These are phyloP conservation scores for Caenorhabditis virilis DNA, from an alignment of 2,888 invertebrate species.

Conservation along the genomic window DNA sequence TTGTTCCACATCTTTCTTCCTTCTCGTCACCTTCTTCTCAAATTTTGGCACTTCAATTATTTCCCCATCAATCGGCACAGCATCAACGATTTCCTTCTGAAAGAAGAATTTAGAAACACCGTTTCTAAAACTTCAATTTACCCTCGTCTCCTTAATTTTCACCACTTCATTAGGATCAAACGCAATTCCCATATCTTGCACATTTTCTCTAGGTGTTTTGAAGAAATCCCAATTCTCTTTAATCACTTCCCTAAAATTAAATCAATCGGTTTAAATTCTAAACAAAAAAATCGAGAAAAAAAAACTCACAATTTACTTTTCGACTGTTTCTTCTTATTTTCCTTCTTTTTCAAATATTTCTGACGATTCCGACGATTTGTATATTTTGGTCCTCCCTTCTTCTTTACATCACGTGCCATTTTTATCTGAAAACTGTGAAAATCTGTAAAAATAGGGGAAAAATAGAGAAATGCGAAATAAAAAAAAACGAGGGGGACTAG, in stretches of 20 bases:
- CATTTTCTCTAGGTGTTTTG: constrained; percentile 43
- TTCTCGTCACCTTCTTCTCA: constrained; percentile 23
- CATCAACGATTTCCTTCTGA: constrained; percentile 41
- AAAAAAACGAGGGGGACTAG: constrained; percentile 11
- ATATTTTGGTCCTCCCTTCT: constrained; percentile 32
- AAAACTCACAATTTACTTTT: constrained; percentile 29
- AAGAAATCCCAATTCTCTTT: constrained; percentile 48
- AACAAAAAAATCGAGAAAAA: not conserved
- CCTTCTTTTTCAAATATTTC: constrained; percentile 28
- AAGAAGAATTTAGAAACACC: constrained; percentile 5
- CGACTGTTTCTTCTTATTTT: constrained; percentile 28
- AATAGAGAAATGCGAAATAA: constrained; percentile 2
- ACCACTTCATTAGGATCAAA: constrained; percentile 54
- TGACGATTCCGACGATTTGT: constrained; percentile 30
- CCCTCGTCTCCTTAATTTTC: constrained; percentile 32
- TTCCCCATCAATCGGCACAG: constrained; percentile 41
- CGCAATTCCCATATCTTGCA: constrained; percentile 51
- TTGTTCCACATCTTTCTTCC: constrained; percentile 34
- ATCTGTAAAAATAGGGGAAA: constrained; percentile 3
- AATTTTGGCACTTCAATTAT: constrained; percentile 18
- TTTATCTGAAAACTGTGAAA: not conserved
- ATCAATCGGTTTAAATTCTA: not conserved
- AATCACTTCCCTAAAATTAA: constrained; percentile 38
- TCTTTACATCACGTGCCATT: constrained; percentile 46
- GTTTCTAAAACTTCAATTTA: constrained; percentile 8